phyloP scores from a whole-genome alignment of 2,888 invertebrate species.

The Plagodis dolabraria region DNA sequence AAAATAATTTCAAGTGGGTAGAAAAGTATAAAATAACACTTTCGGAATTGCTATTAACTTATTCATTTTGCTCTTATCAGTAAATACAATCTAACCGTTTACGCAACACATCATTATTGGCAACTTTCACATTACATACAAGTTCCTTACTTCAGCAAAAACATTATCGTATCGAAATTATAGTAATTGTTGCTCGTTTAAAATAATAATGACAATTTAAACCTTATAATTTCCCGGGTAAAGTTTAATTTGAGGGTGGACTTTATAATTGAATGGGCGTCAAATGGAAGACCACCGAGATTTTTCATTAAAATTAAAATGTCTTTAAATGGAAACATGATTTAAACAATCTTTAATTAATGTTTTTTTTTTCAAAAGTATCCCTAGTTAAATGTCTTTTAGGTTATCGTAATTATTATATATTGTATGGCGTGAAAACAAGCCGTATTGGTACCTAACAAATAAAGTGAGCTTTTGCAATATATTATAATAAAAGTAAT shows the following conservation, averaged over 20 bases:
- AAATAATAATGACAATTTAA: slow-evolving; percentile 21
- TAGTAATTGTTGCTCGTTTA: slow-evolving; percentile 29
- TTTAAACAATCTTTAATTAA: background rate
- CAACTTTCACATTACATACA: slow-evolving; percentile 64
- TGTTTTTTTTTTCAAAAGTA: too few relatives aligned
- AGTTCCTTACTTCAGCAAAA: slow-evolving; percentile 39
- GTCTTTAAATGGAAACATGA: slow-evolving; percentile 13
- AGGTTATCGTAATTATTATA: too few relatives aligned
- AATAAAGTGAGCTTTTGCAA: too few relatives aligned
- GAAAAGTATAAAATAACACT: too few relatives aligned
- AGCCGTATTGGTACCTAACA: too few relatives aligned
- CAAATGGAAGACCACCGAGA: slow-evolving; percentile 24
- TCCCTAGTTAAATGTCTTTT: too few relatives aligned
- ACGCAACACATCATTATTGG: slow-evolving; percentile 54
- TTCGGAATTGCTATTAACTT: background rate
- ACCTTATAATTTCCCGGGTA: slow-evolving; percentile 12
- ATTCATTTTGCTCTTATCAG: background rate
- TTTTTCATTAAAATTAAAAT: slow-evolving; percentile 10
- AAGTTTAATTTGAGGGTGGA: slow-evolving; percentile 10
- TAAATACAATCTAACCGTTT: slow-evolving; percentile 23
- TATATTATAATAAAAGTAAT: too few relatives aligned
- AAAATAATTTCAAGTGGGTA: too few relatives aligned
- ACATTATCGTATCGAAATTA: slow-evolving; percentile 21
- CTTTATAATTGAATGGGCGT: slow-evolving; percentile 32
- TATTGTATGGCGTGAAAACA: too few relatives aligned